Evolutionary conservation across 1,140 invertebrate genomes (phyloP), one percentile per base, ranked within the genome.

Genomic region (Drosophila rhopaloa): DNA sequence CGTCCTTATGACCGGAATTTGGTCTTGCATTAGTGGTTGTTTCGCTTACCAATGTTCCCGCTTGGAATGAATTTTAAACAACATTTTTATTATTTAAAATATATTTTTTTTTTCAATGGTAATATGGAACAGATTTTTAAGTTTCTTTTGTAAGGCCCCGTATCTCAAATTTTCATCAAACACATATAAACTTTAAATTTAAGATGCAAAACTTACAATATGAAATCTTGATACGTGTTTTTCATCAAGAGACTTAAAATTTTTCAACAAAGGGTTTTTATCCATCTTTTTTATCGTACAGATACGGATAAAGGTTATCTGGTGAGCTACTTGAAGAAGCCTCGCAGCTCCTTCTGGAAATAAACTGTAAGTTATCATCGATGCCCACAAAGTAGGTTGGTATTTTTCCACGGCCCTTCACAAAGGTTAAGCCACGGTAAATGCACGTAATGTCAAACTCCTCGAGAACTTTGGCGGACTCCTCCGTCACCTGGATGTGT

Each of bases 401-500:
- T 10, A 76, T 76, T 37, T 57, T 1, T 0, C 72, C 61, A 5
- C 27, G 51, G 1, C 73, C 73, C 0, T 76, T 76, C 4, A 76
- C 71, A 56, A 9, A 75, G 29, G 60, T 76, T 37, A 58, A 35
- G 7, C 71, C 73, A 0, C 73, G 71, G 9, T 37, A 58, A 1
- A 0, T 11, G 54, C 72, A 76, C 10, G 13, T 1, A 24, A 89
- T 38, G 5, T 65, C 76, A 16, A 53, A 77, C 35, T 67, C 47
- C 57, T 94, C 93, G 13, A 97, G 92, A 24, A 96, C 94, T 13
- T 93, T 76, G 0, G 96, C 96, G 1, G 96, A 96, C 38, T 95
- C 94, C 88, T 95, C 94, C 3, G 96, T 96, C 0, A 96, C 94
- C 91, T 98, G 97, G 81, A 98, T 97, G 86, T 95, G 94, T 41